phyloP scores from a whole-genome alignment of 1,140 invertebrate species.

The Contarinia nasturtii region DNA sequence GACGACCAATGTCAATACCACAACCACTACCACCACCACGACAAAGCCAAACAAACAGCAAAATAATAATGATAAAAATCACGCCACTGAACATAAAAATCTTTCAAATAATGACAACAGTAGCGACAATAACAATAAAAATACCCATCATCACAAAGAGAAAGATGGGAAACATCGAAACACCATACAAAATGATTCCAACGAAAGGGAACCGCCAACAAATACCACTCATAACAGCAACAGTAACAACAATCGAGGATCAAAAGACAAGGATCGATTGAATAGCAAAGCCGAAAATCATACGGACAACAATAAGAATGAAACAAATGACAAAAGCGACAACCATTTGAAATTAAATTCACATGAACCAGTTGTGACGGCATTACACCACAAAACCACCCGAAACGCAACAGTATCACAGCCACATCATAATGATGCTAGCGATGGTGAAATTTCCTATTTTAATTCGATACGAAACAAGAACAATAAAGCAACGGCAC shows the following conservation, averaged over 20 bases:
- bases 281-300: no score
- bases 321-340: constrained; percentile 1
- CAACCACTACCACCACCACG: constrained; percentile 5
- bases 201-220: no score
- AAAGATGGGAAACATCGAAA: no score
- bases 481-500: not conserved
- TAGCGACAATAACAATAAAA: not conserved
- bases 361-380: not conserved
- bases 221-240: not conserved
- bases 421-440: no score
- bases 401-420: not conserved
- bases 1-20: not conserved
- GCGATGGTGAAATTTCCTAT: no score
- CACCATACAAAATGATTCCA: no score
- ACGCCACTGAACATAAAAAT: constrained; percentile 1
- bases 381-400: no score
- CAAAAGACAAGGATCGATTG: no score
- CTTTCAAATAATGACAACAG: constrained; percentile 7
- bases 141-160: no score
- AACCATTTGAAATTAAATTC: not conserved
- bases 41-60: not conserved
- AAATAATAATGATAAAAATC: not conserved
- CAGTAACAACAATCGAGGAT: not conserved
- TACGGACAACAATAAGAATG: not conserved
- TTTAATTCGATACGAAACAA: not conserved